Evolutionary conservation across 2,888 invertebrate species (phyloP).

Genomic region (Epirrita christyi): DNA sequence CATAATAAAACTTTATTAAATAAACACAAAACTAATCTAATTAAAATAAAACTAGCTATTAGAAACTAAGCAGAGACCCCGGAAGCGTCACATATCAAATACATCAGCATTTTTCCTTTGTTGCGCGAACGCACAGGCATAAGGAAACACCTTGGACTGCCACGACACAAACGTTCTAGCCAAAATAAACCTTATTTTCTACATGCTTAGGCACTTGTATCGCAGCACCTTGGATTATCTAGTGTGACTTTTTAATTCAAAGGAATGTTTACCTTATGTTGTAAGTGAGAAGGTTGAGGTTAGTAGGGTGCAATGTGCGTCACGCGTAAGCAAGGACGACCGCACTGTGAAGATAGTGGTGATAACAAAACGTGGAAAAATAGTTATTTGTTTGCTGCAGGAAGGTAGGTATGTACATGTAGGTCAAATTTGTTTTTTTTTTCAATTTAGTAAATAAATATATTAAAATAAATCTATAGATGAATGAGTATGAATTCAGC

Average conservation of each 20-base stretch:
- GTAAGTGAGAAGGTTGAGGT: conserved; percentile 15
- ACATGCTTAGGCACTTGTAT: neutral
- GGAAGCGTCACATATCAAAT: conserved; percentile 48
- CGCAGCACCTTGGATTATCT: conserved; percentile 8
- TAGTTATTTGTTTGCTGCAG: conserved; percentile 28
- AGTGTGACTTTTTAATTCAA: conserved; percentile 4
- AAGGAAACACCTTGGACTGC: conserved; percentile 55
- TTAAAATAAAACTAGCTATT: conserved; percentile 37
- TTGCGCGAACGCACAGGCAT: conserved; percentile 43
- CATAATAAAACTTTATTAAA: neutral
- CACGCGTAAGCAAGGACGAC: conserved; percentile 39
- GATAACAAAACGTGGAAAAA: conserved; percentile 39
- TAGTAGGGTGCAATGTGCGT: conserved; percentile 12
- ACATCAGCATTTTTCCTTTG: conserved; percentile 55
- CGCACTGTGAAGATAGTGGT: conserved; percentile 38
- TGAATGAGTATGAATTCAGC: too few species aligned
- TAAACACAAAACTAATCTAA: conserved; percentile 16
- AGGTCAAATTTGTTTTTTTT: conserved; percentile 25
- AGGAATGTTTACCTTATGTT: conserved; percentile 17
- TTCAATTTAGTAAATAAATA: conserved; percentile 1
- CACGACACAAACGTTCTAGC: conserved; percentile 20
- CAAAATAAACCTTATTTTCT: conserved; percentile 13
- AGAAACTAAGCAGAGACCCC: conserved; percentile 46
- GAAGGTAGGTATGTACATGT: conserved; percentile 34
- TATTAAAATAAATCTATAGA: neutral